Conservation (phyloP, 2,113 vertebrate genomes). For the Falcunculus frontatus region DNA sequence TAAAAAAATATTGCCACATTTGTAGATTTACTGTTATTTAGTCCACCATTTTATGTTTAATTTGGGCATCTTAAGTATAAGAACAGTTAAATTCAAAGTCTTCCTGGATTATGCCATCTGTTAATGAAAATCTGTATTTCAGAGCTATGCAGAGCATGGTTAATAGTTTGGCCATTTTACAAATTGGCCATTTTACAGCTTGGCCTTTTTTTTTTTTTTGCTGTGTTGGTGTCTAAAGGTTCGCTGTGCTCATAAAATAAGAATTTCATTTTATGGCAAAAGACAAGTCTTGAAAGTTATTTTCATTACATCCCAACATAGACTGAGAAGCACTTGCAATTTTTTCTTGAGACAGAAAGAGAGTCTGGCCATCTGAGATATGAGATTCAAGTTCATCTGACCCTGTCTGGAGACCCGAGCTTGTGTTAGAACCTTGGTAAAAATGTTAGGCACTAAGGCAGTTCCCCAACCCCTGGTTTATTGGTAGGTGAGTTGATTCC, state of each 20-base stretch:
- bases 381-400: neutral
- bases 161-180: neutral
- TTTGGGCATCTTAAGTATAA: neutral
- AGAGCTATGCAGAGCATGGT: neutral
- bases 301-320: neutral
- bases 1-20: neutral
- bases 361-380: neutral
- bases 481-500: neutral
- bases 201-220: neutral
- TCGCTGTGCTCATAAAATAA: neutral
- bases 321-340: neutral
- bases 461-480: rapidly evolving
- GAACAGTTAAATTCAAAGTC: neutral
- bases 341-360: neutral
- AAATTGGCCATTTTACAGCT: neutral
- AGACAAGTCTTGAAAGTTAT: neutral
- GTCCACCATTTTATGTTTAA: neutral
- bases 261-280: neutral
- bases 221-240: neutral
- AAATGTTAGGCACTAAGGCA: neutral
- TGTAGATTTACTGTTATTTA: neutral
- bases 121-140: neutral
- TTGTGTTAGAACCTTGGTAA: neutral
- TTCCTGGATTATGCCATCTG: neutral
- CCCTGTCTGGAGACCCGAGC: neutral